These are phyloP conservation scores for Xestia rhomboidea DNA, from an alignment of 2,888 invertebrate species.

Conservation along the genomic window DNA sequence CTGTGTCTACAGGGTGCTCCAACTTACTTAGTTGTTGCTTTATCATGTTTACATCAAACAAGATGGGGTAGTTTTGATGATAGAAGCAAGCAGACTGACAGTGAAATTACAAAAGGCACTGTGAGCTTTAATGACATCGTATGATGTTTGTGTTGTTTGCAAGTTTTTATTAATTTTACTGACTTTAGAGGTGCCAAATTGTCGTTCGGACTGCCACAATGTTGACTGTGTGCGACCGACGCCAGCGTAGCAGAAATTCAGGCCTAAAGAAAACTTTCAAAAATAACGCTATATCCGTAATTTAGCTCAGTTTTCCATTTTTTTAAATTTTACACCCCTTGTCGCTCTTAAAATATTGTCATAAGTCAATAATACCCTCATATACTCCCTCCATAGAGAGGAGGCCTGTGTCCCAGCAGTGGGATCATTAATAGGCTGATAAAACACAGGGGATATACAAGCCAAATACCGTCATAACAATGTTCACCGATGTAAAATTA, in stretches of 20 bases:
- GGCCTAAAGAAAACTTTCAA: background rate
- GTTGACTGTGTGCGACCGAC: too few relatives aligned
- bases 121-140: background rate
- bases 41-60: conserved; percentile 56
- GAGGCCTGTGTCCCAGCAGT: too few relatives aligned
- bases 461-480: conserved; percentile 40
- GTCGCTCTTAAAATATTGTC: background rate
- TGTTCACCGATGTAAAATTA: conserved; percentile 60
- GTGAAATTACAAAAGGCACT: conserved; percentile 6
- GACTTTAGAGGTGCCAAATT: background rate
- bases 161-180: background rate
- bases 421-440: too few relatives aligned
- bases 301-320: background rate
- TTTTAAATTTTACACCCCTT: background rate
- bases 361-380: background rate
- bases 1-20: conserved; percentile 46
- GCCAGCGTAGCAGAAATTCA: too few relatives aligned
- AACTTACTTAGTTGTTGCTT: conserved; percentile 54
- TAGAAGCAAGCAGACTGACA: conserved; percentile 10
- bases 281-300: background rate
- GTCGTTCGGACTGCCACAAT: too few relatives aligned
- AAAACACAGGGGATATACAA: conserved; percentile 10
- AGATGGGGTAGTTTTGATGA: conserved; percentile 24
- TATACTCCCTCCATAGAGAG: too few relatives aligned
- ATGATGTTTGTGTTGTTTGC: too few relatives aligned